Percentiles rank a stretch among this genome's conserved stretches.
phyloP scores from a whole-genome alignment of 2,797 vertebrate species.

The Acipenser ruthenus region DNA sequence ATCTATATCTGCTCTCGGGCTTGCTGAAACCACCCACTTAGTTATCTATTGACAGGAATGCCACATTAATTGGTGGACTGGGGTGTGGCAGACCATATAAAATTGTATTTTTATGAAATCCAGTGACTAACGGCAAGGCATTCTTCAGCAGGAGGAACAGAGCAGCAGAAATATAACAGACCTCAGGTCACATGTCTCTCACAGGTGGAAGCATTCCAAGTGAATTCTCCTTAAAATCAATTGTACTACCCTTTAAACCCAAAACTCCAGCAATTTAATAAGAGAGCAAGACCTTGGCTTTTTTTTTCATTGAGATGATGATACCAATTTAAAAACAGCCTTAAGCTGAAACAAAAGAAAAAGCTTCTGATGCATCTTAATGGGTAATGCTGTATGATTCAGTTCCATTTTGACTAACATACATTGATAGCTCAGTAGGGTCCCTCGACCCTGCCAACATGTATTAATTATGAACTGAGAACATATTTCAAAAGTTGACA shows the following conservation, averaged over 20 bases:
- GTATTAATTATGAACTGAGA: conserved; percentile 40
- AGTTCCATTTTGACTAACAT: background rate
- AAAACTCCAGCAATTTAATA: background rate
- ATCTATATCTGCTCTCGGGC: background rate
- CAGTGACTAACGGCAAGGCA: background rate
- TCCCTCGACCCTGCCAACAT: conserved; percentile 33
- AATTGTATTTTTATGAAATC: background rate
- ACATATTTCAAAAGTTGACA: conserved; percentile 46
- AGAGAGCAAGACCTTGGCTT: background rate
- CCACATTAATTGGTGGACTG: background rate
- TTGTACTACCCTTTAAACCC: background rate
- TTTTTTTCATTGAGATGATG: background rate
- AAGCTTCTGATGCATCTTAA: background rate
- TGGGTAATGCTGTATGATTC: background rate
- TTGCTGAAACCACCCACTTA: background rate
- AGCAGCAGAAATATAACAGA: background rate
- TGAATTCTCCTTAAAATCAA: conserved; percentile 2
- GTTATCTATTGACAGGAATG: conserved; percentile 1
- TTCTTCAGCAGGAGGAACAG: background rate
- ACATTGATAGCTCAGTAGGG: background rate
- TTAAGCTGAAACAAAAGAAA: conserved; percentile 7
- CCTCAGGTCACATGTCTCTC: background rate
- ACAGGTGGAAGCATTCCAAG: background rate
- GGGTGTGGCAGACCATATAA: background rate
- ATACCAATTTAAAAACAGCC: conserved; percentile 3